These are phyloP conservation scores for Marmota flaviventris DNA, from an alignment of 2,113 vertebrate species.

Conservation along the genomic window DNA sequence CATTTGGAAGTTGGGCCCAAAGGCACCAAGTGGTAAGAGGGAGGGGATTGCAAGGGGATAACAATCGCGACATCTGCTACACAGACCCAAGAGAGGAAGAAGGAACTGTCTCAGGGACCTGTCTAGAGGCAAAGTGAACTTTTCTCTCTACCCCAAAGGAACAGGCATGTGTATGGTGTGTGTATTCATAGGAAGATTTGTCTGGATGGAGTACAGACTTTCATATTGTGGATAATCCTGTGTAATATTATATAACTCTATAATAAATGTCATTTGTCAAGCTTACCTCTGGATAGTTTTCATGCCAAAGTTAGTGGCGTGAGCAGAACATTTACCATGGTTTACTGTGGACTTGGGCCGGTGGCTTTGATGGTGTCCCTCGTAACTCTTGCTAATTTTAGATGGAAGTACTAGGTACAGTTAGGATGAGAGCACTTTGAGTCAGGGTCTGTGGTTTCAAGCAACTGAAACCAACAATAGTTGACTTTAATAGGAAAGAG, in stretches of 20 bases:
- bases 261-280: constrained; percentile 46
- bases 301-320: neutral
- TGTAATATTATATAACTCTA: neutral
- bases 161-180: neutral
- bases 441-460: constrained; percentile 28
- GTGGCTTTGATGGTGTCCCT: neutral
- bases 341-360: neutral
- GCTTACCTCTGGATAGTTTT: constrained; percentile 44
- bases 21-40: neutral
- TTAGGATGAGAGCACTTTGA: constrained; percentile 25
- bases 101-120: neutral
- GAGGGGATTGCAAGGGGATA: neutral
- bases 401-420: neutral
- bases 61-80: neutral
- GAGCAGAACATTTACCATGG: neutral
- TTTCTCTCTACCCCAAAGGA: neutral
- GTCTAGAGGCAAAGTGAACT: neutral
- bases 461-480: neutral
- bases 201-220: constrained; percentile 12
- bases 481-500: neutral
- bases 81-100: neutral
- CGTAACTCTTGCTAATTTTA: neutral
- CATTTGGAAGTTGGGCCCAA: neutral
- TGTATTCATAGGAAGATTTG: neutral
- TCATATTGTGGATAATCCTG: constrained; percentile 1